Evolutionary conservation across 64 coral and sea anemone genomes (phyloP), one percentile per base, ranked within the genome.

Genomic region (Dendronephthya gigantea): DNA sequence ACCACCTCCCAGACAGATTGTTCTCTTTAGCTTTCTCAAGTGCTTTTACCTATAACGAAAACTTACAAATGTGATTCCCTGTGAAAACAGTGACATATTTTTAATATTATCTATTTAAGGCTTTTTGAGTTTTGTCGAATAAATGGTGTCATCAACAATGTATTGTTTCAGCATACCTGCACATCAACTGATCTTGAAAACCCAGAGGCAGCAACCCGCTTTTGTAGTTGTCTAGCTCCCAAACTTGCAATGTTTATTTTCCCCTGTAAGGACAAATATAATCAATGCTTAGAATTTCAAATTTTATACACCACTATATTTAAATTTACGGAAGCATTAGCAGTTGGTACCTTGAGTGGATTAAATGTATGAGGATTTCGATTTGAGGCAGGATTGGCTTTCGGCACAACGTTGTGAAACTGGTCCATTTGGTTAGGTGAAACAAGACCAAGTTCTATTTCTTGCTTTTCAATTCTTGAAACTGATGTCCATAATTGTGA

Each of bases 401-500:
- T 75, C 23, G 69, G 69, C 30, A 33, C 11, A 15, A 75, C 34
- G 69, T 75, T 75, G 35, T 75, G 69, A 3, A 75, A 14, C 2
- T 75, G 69, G 11, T 75, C 69, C 69, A 75, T 75, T 33, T 75
- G 69, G 3, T 75, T 30, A 22, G 69, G 69, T 27, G 69, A 75
- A 75, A 37, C 69, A 13, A 75, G 25, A 13, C 69, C 69, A 34
- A 75, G 4, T 25, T 75, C 29, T 22, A 75, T 75, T 31, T 75
- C 69, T 75, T 37, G 28, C 9, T 3, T 75, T 13, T 75, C 69
- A 75, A 22, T 5, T 31, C 13, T 13, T 2, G 69, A 75, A 13
- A 75, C 11, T 75, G 30, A 75, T 13, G 69, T 75, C 69, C 69
- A 75, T 75, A 75, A 75, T 32, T 75, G 69, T 28, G 69, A 75